phyloP scores from a whole-genome alignment of 2,888 invertebrate species.

The Tetragonula carbonaria region DNA sequence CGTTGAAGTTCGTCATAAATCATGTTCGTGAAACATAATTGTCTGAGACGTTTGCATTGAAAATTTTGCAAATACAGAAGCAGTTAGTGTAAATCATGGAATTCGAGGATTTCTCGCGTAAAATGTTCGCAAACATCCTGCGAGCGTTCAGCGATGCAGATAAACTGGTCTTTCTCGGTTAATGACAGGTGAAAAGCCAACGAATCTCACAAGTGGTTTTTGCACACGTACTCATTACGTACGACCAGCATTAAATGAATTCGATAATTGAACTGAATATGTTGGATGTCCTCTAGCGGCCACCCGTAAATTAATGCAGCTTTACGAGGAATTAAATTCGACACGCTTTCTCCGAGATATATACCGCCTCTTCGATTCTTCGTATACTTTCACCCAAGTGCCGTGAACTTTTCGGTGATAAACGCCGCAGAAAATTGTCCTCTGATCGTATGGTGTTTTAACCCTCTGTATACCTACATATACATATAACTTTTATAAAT shows the following conservation, averaged over 20 bases:
- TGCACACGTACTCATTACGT: slow-evolving; percentile 39
- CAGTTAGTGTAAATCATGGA: too few species aligned
- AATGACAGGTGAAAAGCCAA: slow-evolving; percentile 34
- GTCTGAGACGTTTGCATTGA: too few species aligned
- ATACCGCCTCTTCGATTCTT: background rate
- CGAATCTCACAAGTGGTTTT: slow-evolving; percentile 2
- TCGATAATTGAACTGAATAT: slow-evolving; percentile 41
- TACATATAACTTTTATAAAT: background rate
- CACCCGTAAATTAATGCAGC: slow-evolving; percentile 46
- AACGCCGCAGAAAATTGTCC: background rate
- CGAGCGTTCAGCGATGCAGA: background rate
- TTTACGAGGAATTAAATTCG: slow-evolving; percentile 58
- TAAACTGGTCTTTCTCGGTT: slow-evolving; percentile 7
- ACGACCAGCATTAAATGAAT: slow-evolving; percentile 48
- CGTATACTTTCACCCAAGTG: slow-evolving; percentile 2
- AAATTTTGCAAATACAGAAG: too few species aligned
- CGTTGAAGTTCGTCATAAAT: too few species aligned
- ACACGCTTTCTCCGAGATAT: slow-evolving; percentile 53
- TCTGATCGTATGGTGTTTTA: background rate
- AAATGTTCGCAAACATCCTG: background rate
- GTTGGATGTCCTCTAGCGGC: slow-evolving; percentile 16
- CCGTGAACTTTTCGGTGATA: background rate
- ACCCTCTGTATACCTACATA: background rate
- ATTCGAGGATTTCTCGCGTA: too few species aligned
- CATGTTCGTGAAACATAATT: too few species aligned